phyloP scores from a whole-genome alignment of 2,888 invertebrate species.

The Scaptodrosophila latifasciaeformis region DNA sequence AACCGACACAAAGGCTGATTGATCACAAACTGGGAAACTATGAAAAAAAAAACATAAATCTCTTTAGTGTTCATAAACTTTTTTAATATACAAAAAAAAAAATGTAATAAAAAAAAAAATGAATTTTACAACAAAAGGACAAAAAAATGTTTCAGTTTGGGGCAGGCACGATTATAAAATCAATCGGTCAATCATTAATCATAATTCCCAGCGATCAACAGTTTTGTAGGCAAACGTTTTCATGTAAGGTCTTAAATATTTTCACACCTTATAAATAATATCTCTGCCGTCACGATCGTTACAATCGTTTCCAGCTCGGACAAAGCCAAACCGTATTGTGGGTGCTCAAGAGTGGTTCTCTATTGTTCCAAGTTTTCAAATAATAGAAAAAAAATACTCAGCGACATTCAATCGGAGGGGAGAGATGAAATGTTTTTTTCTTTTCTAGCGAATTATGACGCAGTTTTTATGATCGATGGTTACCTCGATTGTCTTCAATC shows the following conservation, averaged over 20 bases:
- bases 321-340: no score
- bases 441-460: conserved; percentile 72
- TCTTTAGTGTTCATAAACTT: conserved; percentile 32
- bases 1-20: conserved; percentile 55
- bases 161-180: neutral
- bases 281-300: conserved; percentile 63
- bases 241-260: conserved; percentile 70
- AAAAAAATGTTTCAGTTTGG: conserved; percentile 43
- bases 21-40: conserved; percentile 37
- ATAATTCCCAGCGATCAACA: conserved; percentile 72
- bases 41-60: conserved; percentile 48
- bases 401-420: conserved; percentile 51
- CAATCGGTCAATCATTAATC: conserved; percentile 70
- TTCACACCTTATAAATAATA: conserved; percentile 71
- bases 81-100: conserved; percentile 42
- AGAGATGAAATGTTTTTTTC: conserved; percentile 17
- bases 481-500: conserved; percentile 12
- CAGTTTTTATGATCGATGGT: conserved; percentile 61
- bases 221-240: conserved; percentile 68
- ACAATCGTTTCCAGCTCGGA: no score
- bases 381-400: conserved; percentile 22
- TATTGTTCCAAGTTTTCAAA: neutral
- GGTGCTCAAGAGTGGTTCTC: conserved; percentile 11
- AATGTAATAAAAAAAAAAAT: conserved; percentile 6
- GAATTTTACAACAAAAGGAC: conserved; percentile 40